phyloP scores from a whole-genome alignment of 2,888 invertebrate species.

The Parnassius smintheus region DNA sequence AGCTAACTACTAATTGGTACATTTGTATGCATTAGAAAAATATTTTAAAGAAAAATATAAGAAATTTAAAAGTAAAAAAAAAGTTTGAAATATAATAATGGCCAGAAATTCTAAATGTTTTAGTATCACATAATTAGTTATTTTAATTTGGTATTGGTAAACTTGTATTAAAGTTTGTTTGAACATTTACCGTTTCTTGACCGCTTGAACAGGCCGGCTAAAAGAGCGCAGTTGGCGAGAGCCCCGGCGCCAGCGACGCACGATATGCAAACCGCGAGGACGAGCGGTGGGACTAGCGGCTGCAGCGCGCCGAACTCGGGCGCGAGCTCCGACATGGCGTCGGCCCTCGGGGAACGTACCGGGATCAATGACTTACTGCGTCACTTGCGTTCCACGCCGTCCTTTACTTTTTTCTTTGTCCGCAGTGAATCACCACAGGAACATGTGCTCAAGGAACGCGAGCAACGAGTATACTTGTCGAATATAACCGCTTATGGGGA shows the following conservation, averaged over 20 bases:
- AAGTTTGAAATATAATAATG: too few species aligned
- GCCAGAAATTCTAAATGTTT: too few species aligned
- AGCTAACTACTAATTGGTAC: too few species aligned
- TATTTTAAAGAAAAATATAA: too few species aligned
- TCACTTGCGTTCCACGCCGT: slow-evolving; percentile 69
- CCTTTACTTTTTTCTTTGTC: slow-evolving; percentile 59
- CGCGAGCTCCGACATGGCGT: slow-evolving; percentile 63
- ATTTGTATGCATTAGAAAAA: too few species aligned
- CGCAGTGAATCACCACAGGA: slow-evolving; percentile 66
- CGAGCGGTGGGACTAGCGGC: slow-evolving; percentile 63
- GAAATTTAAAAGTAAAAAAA: too few species aligned
- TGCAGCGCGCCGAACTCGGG: slow-evolving; percentile 37
- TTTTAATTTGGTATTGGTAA: neutral
- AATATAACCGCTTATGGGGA: neutral
- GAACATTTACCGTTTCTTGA: slow-evolving; percentile 68
- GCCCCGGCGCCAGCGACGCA: slow-evolving; percentile 70
- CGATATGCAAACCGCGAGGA: slow-evolving; percentile 56
- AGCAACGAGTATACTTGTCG: slow-evolving; percentile 34
- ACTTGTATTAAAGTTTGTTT: slow-evolving; percentile 27
- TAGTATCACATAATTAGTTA: too few species aligned
- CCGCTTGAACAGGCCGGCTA: slow-evolving; percentile 66
- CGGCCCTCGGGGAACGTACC: slow-evolving; percentile 66
- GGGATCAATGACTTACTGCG: slow-evolving; percentile 78
- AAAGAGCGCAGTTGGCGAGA: slow-evolving; percentile 66
- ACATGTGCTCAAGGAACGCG: slow-evolving; percentile 63